A percentile compares a stretch with the other conserved stretches of the same genome.
Evolutionary conservation across 2,113 vertebrate species (phyloP).

Genomic region (Microcebus griseorufus): DNA sequence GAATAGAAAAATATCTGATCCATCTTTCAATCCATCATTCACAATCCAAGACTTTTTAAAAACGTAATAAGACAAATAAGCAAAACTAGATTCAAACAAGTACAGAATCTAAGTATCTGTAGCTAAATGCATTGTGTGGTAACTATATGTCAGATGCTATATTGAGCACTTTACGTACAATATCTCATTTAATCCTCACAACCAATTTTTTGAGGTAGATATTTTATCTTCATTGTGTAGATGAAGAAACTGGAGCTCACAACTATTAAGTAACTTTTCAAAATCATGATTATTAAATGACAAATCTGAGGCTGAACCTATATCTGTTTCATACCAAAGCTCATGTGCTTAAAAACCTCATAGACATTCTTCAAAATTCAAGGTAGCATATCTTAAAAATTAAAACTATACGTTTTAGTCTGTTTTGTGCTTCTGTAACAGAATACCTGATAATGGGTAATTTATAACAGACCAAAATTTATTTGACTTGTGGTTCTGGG

Average conservation of each 20-base stretch:
- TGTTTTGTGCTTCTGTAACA: not conserved
- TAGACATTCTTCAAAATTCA: not conserved
- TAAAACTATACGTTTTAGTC: not conserved
- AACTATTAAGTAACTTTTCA: not conserved
- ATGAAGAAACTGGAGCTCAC: not conserved
- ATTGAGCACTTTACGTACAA: not conserved
- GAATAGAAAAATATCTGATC: not conserved
- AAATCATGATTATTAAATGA: not conserved
- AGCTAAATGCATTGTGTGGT: not conserved
- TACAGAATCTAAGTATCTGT: not conserved
- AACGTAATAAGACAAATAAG: not conserved
- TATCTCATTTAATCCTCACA: not conserved
- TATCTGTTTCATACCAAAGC: not conserved
- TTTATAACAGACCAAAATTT: not conserved
- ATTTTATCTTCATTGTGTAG: not conserved
- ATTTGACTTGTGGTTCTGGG: not conserved
- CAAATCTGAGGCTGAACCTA: not conserved
- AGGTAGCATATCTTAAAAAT: not conserved
- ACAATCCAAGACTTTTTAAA: not conserved
- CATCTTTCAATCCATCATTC: not conserved
- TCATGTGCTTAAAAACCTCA: not conserved
- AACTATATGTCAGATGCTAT: not conserved
- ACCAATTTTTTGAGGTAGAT: not conserved
- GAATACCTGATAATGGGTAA: not conserved
- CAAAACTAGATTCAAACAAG: conserved; percentile 1